Evolutionary conservation across 2,797 vertebrate species (phyloP).

Genomic region (Monodelphis domestica): DNA sequence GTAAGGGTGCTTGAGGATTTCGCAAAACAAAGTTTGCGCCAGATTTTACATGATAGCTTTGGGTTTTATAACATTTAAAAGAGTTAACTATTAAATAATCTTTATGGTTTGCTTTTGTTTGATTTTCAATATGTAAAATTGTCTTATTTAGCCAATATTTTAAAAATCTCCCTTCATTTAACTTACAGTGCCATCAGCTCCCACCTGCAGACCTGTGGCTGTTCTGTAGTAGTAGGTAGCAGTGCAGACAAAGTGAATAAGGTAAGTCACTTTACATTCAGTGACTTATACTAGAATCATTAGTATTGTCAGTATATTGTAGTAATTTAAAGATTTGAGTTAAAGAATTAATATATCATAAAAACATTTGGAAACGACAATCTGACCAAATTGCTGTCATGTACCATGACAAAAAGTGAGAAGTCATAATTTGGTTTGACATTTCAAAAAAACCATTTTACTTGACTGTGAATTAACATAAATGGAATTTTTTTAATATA

Average conservation of each 20-base stretch:
- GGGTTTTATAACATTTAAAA: conserved; percentile 8
- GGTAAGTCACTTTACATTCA: conserved; percentile 85
- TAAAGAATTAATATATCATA: neutral
- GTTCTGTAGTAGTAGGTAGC: conserved; percentile 97
- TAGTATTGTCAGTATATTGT: neutral
- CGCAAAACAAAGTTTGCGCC: too few relatives aligned
- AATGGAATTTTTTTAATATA: conserved; percentile 47
- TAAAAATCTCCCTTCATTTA: conserved; percentile 60
- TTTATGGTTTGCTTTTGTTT: conserved; percentile 31
- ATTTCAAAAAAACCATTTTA: neutral
- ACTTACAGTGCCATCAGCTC: conserved; percentile 95
- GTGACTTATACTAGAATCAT: conserved; percentile 22
- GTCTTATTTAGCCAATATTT: conserved; percentile 27
- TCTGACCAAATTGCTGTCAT: conserved; percentile 38
- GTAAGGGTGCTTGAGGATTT: too few relatives aligned
- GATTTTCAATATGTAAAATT: conserved; percentile 34
- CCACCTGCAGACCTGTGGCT: conserved; percentile 98
- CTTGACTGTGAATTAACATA: conserved; percentile 16
- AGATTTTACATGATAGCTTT: neutral
- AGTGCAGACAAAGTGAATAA: conserved; percentile 99
- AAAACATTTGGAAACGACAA: conserved; percentile 9
- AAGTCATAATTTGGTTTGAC: conserved; percentile 50
- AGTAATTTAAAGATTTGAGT: conserved; percentile 36
- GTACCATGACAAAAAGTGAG: conserved; percentile 45
- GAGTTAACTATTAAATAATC: neutral